Evolutionary conservation across 2,113 vertebrate species (phyloP), one percentile per base, ranked within the genome.

Genomic region (Nipponia nippon): DNA sequence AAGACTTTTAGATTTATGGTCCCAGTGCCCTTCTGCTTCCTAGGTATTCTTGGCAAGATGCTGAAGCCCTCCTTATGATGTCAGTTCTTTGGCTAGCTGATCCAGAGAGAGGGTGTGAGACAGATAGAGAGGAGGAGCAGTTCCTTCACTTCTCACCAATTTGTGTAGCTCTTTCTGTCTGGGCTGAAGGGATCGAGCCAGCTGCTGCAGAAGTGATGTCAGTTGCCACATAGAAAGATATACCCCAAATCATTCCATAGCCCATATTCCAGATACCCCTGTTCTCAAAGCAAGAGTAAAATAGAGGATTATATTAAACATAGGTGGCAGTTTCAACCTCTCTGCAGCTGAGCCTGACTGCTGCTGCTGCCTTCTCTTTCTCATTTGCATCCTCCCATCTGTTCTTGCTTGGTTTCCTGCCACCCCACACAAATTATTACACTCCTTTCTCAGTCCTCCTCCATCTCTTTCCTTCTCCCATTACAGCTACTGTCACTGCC

Each of bases 361-460:
- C 34, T 84, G 87, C 83, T 73, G 42, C 91, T 94, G 72, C 77
- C 78, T 96, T 85, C 66, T 78, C 38, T 81, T 50, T 95, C 93
- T 91, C 58, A 88, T 96, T 96, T 96, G 88, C 87, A 96, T 96
- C 84, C 75, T 83, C 62, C 93, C 93, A 95, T 96, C 96, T 96
- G 96, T 90, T 96, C 87, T 80, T 80, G 27, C 82, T 95, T 94
- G 84, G 73, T 89, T 93, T 97, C 96, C 93, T 96, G 84, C 73
- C 82, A 94, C 47, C 46, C 61, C 52, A 93, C 91, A 91, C 84
- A 94, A 89, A 93, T 65, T 49, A 93, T 90, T 95, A 42, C 75
- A 85, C 82, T 95, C 52, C 27, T 90, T 87, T 96, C 61, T 89
- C 75, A 87, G 70, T 61, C 82, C 70, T 96, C 93, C 89, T 96